These are phyloP conservation scores for Oophaga sylvatica DNA, from an alignment of 2,797 vertebrate genomes.

Conservation along the genomic window DNA sequence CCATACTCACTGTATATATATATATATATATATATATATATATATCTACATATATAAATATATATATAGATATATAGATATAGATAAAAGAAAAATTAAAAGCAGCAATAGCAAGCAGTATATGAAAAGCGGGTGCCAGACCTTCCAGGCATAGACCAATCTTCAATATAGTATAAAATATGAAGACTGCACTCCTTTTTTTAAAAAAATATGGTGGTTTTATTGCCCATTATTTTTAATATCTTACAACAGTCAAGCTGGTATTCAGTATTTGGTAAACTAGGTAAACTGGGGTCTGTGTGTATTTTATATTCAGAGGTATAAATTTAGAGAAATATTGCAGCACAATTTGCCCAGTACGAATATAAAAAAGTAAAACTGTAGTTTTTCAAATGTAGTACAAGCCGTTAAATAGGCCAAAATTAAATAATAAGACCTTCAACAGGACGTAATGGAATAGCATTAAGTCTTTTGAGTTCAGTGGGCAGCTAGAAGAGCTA, in stretches of 20 bases:
- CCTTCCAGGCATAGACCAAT: too few species aligned
- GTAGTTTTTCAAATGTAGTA: slow-evolving; percentile 48
- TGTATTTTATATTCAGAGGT: neutral
- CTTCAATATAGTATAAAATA: too few species aligned
- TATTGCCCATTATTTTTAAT: neutral
- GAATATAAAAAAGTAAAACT: slow-evolving; percentile 3
- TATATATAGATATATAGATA: too few species aligned
- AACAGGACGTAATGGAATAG: slow-evolving; percentile 70
- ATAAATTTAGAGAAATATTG: neutral
- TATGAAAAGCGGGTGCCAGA: too few species aligned
- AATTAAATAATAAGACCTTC: slow-evolving; percentile 71
- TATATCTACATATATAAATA: too few species aligned
- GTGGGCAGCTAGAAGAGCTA: slow-evolving; percentile 70
- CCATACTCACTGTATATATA: too few species aligned
- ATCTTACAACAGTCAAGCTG: neutral
- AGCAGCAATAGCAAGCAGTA: too few species aligned
- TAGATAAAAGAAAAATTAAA: too few species aligned
- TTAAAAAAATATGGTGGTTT: too few species aligned
- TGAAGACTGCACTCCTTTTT: too few species aligned
- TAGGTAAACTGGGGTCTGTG: neutral
- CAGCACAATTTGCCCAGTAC: neutral
- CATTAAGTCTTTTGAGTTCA: slow-evolving; percentile 73
- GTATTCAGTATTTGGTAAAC: neutral
- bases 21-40: too few species aligned
- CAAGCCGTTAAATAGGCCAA: slow-evolving; percentile 62